These are phyloP conservation scores for Drosophila eohydei DNA, from an alignment of 2,888 invertebrate species.

Conservation along the genomic window DNA sequence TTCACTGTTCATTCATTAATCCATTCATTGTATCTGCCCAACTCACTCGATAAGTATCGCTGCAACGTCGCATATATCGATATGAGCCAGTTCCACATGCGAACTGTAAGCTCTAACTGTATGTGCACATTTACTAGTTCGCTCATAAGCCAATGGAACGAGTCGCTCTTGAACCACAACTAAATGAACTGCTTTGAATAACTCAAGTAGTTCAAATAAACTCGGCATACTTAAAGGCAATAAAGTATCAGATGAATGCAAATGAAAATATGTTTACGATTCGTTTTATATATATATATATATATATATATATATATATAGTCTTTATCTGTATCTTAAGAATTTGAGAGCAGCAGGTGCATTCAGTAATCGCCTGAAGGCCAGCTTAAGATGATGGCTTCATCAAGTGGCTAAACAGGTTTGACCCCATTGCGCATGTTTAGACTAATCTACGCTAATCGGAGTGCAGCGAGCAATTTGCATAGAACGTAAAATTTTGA, in stretches of 20 bases:
- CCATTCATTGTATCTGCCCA: neutral
- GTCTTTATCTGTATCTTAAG: neutral
- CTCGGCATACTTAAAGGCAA: neutral
- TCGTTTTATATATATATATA: neutral
- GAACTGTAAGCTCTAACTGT: too few species aligned
- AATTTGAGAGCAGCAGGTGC: slow-evolving; percentile 8
- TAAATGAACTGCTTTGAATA: neutral
- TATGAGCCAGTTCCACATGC: neutral
- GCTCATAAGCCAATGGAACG: neutral
- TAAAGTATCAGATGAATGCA: neutral
- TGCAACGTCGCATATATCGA: neutral
- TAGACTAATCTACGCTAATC: slow-evolving; percentile 46
- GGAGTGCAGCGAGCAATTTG: slow-evolving; percentile 27
- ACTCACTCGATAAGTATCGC: too few species aligned
- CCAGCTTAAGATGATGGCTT: slow-evolving; percentile 15
- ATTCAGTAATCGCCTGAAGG: slow-evolving; percentile 9
- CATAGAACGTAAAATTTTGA: slow-evolving; percentile 17
- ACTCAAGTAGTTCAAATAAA: slow-evolving; percentile 1
- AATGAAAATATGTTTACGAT: neutral
- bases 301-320: neutral
- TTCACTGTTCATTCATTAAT: neutral
- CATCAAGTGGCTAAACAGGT: slow-evolving; percentile 36
- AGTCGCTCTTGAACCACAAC: neutral
- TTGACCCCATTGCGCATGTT: slow-evolving; percentile 42
- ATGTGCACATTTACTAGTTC: neutral